Conservation (phyloP, 1,140 invertebrate species). For the Formica exsecta region DNA sequence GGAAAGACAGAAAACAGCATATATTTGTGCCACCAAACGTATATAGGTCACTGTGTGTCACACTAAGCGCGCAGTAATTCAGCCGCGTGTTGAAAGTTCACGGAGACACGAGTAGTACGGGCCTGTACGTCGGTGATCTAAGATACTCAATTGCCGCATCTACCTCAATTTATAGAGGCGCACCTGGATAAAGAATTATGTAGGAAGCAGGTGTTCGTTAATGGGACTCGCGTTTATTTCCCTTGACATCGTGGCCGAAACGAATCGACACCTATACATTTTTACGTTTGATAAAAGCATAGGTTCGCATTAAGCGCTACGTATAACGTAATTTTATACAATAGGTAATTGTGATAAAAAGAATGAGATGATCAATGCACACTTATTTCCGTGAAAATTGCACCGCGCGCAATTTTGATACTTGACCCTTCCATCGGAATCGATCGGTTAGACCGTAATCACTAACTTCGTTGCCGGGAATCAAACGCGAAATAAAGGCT, state of each 20-base stretch:
- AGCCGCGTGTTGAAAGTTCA: constrained; percentile 39
- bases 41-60: constrained; percentile 42
- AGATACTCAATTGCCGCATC: constrained; percentile 60
- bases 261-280: constrained; percentile 31
- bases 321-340: constrained; percentile 1
- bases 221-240: constrained; percentile 54
- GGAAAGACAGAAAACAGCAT: constrained; percentile 7
- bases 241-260: neutral
- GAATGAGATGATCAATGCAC: neutral
- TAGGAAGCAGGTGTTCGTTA: constrained; percentile 69
- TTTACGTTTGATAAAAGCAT: neutral
- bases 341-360: neutral
- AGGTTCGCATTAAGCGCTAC: neutral
- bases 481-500: constrained; percentile 36
- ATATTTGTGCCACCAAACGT: neutral
- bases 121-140: constrained; percentile 58
- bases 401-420: neutral
- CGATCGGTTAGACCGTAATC: constrained; percentile 61
- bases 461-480: constrained; percentile 43
- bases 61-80: constrained; percentile 60
- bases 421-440: constrained; percentile 18
- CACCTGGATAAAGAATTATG: constrained; percentile 74
- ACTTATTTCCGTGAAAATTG: neutral
- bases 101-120: constrained; percentile 25
- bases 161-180: constrained; percentile 72